Evolutionary conservation across 2,797 vertebrate species (phyloP).

Genomic region (Enteromius radiatus): DNA sequence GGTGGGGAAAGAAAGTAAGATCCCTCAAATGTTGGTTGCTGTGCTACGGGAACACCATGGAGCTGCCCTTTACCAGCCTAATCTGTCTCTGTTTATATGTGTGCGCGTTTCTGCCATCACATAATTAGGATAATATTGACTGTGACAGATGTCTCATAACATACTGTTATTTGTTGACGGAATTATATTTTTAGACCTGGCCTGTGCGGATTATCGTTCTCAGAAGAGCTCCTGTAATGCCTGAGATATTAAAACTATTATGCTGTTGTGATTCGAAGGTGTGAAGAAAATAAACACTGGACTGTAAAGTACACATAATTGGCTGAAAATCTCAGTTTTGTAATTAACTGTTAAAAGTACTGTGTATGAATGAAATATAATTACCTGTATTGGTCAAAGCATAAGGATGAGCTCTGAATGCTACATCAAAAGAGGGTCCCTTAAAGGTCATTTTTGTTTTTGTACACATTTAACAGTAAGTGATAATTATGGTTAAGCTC

Average conservation of each 20-base stretch:
- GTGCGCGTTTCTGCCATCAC: constrained; percentile 25
- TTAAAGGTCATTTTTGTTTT: background rate
- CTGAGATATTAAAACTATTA: constrained; percentile 40
- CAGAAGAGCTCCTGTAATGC: constrained; percentile 37
- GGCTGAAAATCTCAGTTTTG: constrained; percentile 2
- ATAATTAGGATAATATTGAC: constrained; percentile 46
- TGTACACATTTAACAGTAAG: background rate
- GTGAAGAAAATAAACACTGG: constrained; percentile 1
- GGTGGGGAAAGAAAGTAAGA: constrained; percentile 30
- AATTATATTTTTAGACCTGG: constrained; percentile 54
- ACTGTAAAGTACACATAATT: background rate
- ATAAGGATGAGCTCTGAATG: background rate
- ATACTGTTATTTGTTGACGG: constrained; percentile 46
- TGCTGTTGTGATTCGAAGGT: constrained; percentile 11
- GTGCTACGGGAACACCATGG: constrained; percentile 24
- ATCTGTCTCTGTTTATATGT: constrained; percentile 22
- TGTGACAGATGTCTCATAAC: constrained; percentile 56
- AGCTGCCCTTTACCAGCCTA: constrained; percentile 42
- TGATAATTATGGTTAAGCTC: background rate
- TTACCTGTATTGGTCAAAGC: background rate
- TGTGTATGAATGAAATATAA: background rate
- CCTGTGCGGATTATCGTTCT: constrained; percentile 24
- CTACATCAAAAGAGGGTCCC: background rate
- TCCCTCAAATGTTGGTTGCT: constrained; percentile 39
- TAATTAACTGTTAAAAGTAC: background rate